phyloP scores from a whole-genome alignment of 2,113 vertebrate species.

The Mastomys natalensis region DNA sequence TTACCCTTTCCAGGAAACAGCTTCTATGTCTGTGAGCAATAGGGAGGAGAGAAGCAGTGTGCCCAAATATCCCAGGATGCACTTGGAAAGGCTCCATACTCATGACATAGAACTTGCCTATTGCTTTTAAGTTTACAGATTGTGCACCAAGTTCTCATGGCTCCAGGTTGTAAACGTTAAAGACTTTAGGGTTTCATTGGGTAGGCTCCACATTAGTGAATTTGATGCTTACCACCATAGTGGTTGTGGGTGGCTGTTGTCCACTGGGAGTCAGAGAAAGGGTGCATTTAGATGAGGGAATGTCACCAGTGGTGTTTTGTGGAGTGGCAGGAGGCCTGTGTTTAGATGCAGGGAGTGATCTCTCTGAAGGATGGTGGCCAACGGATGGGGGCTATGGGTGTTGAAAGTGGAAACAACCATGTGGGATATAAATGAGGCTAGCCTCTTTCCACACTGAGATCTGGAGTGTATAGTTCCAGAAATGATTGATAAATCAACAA shows the following conservation, averaged over 20 bases:
- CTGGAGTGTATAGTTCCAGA: not conserved
- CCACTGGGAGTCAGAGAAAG: not conserved
- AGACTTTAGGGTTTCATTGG: not conserved
- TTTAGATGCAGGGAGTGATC: not conserved
- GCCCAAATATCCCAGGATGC: not conserved
- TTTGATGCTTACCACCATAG: not conserved
- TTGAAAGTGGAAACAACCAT: not conserved
- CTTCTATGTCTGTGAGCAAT: not conserved
- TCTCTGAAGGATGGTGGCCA: not conserved
- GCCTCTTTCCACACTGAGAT: not conserved
- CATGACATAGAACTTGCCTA: not conserved
- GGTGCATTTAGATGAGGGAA: not conserved
- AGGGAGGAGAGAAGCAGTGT: not conserved
- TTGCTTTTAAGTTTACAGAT: not conserved
- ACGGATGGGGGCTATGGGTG: too few relatives aligned
- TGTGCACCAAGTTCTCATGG: not conserved
- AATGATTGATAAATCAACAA: not conserved
- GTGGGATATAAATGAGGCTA: not conserved
- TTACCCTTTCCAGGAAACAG: not conserved
- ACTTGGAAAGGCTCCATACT: not conserved
- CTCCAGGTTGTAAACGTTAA: not conserved
- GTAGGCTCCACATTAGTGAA: not conserved
- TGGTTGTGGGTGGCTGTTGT: not conserved
- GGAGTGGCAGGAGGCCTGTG: not conserved
- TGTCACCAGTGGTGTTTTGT: rapidly evolving